These are phyloP conservation scores for Mormyrus proboscirostris DNA, from an alignment of 2,797 vertebrate genomes.

Conservation along the genomic window DNA sequence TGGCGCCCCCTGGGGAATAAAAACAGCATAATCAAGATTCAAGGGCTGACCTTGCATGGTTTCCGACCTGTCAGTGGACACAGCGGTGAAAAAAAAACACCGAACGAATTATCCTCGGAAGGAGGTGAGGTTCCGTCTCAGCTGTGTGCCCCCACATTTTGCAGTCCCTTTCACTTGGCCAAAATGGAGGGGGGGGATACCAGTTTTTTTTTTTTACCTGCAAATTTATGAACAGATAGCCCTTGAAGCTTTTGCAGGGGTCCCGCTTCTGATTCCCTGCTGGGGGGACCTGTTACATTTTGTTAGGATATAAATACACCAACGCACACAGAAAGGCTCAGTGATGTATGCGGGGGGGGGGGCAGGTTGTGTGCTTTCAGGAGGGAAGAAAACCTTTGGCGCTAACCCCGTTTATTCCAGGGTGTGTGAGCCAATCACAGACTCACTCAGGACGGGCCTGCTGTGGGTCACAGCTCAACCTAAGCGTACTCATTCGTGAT, in stretches of 20 bases:
- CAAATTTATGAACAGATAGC: conserved; percentile 37
- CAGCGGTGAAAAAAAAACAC: conserved; percentile 46
- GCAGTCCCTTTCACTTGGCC: conserved; percentile 17
- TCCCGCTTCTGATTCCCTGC: conserved; percentile 29
- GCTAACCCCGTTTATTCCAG: neutral
- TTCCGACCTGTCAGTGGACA: conserved; percentile 70
- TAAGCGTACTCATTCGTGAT: neutral
- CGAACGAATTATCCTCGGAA: conserved; percentile 53
- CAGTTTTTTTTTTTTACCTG: conserved; percentile 19
- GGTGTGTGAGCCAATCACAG: neutral
- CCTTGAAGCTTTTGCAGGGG: conserved; percentile 40
- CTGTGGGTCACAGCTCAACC: neutral
- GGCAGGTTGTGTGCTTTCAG: neutral
- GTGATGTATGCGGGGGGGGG: neutral
- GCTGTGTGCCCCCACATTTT: conserved; percentile 28
- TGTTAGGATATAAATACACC: conserved; percentile 19
- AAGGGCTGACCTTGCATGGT: conserved; percentile 76
- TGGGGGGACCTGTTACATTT: conserved; percentile 34
- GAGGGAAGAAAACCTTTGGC: neutral
- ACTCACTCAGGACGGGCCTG: neutral
- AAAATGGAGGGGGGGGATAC: neutral
- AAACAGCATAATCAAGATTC: conserved; percentile 77
- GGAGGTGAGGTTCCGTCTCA: conserved; percentile 28
- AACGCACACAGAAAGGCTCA: neutral
- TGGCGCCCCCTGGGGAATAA: conserved; percentile 70